Conservation (phyloP, 2,888 invertebrate species). For the Macrostomum cliftonense region DNA sequence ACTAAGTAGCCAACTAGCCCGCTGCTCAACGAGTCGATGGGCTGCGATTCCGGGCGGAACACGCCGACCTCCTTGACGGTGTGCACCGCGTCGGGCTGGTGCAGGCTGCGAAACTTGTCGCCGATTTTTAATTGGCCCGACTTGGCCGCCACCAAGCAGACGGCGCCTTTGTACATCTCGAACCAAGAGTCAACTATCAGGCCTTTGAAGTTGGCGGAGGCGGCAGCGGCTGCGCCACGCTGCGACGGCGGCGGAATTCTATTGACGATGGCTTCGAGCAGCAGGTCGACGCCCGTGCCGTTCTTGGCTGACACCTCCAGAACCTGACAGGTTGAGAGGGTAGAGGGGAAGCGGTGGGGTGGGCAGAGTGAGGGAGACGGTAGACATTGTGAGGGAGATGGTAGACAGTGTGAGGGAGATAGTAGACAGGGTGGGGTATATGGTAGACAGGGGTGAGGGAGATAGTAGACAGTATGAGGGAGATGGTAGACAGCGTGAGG, state of each 20-base stretch:
- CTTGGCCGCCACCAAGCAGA: conserved; percentile 23
- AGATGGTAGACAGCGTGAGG: too few relatives aligned
- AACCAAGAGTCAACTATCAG: conserved; percentile 83
- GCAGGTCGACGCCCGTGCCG: conserved; percentile 59
- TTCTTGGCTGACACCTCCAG: conserved; percentile 64
- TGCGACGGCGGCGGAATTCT: conserved; percentile 48
- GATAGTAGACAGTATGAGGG: too few relatives aligned
- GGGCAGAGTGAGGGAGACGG: not conserved
- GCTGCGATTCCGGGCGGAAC: conserved; percentile 49
- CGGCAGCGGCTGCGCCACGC: not conserved
- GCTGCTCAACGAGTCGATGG: conserved; percentile 41
- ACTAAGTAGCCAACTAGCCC: conserved; percentile 81
- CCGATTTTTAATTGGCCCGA: conserved; percentile 25
- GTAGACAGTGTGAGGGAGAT: not conserved
- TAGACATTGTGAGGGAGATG: not conserved
- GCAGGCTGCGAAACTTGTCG: conserved; percentile 40
- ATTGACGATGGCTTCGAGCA: conserved; percentile 58
- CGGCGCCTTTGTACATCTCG: conserved; percentile 52
- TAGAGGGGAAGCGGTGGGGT: not conserved
- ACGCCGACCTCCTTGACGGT: conserved; percentile 59
- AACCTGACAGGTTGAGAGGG: not conserved
- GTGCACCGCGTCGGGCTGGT: conserved; percentile 53
- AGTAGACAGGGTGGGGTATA: not conserved
- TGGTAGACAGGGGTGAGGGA: too few relatives aligned
- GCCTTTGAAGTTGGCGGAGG: not conserved